Evolutionary conservation across 2,888 invertebrate species (phyloP).

Genomic region (Pherbina coryleti): DNA sequence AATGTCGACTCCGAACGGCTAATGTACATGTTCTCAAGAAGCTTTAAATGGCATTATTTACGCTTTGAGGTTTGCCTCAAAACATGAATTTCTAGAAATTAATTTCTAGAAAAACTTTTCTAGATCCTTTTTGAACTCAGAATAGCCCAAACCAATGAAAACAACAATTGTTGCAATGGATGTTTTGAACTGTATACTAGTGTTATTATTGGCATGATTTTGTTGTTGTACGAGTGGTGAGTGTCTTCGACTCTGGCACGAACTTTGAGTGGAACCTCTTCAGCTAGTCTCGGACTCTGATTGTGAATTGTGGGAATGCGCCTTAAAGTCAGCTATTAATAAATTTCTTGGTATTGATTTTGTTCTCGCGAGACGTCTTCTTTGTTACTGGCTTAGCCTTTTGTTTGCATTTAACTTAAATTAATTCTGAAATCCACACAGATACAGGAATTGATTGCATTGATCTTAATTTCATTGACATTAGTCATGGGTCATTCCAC

Average conservation of each 20-base stretch:
- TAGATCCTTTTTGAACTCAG: no score
- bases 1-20: no score
- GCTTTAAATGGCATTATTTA: no score
- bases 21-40: no score
- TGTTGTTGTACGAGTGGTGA: background rate
- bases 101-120: no score
- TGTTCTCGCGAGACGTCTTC: background rate
- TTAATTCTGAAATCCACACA: no score
- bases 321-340: slow-evolving; percentile 14
- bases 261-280: background rate
- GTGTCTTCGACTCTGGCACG: background rate
- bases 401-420: background rate
- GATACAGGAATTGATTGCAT: no score
- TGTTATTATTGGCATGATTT: background rate
- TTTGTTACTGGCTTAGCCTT: background rate
- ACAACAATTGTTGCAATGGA: no score
- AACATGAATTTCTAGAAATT: no score
- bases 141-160: no score
- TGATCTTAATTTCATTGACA: background rate
- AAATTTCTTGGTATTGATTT: slow-evolving; percentile 30
- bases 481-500: background rate
- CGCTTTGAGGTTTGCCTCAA: no score
- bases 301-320: slow-evolving; percentile 18
- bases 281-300: background rate
- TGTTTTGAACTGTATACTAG: background rate